Evolutionary conservation across 2,797 vertebrate genomes (phyloP), one percentile per base, ranked within the genome.

Genomic region (Chaenodraco wilsoni): DNA sequence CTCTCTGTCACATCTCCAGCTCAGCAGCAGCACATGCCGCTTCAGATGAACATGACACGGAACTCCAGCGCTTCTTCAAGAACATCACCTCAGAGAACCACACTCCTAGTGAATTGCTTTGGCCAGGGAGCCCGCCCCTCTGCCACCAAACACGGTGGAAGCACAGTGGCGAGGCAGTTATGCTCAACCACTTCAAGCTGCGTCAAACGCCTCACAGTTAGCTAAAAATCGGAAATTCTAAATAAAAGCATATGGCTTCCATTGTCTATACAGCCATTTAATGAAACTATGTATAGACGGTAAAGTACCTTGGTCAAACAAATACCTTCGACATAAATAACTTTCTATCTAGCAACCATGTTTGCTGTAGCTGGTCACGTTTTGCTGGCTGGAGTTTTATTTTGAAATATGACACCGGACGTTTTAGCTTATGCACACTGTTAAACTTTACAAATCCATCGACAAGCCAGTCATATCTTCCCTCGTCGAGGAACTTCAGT

Each of bases 401-500:
- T 89, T 66, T 91, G 88, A 85, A 88, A 75, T 1, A 0, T 1
- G 0, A 0, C 0, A 52, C 59, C 72, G 79, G 84, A 84, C 2
- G 17, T 72, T 0, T 0, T 0, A 0, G 5, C 2, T 0, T 31
- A 5, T 1, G 11, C 5, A 33, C 16, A 7, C 0, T 14, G 16
- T 16, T 0, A 3, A 1, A 3, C 72, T 80, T 80, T 0, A 68
- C 69, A 1, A 2, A 12, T 9, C 19, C 50, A 37, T 37, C 19
- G 58, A 40, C 31, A n/a, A 45, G 14, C 57, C 76, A 45, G 59
- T 69, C 65, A 37, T 63, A 45, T 76, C 66, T 52, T 12, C 76
- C 70, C 55, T 31, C 65, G 69, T 71, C 79, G 67, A 65, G 64
- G 62, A 86, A 89, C 63, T 89, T 55, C 10, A 60, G 68, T 9